Base-by-base conservation (phyloP, 2,888 invertebrate genomes). In the Eretmocerus hayati region DNA sequence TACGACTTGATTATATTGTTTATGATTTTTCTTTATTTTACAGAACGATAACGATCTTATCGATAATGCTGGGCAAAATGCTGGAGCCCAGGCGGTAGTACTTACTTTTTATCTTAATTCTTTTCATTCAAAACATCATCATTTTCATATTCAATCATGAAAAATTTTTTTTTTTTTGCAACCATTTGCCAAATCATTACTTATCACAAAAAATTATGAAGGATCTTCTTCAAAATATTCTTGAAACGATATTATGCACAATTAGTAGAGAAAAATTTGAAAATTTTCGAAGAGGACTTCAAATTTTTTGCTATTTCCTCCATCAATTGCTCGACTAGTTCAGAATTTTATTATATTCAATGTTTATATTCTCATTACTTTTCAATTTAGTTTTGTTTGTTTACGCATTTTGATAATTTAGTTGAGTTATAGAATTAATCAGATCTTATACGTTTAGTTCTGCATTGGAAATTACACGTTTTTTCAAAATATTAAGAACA, bases 61-160 rank as follows among this genome's bases (percentile, higher is more conserved):
- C 67, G 68, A 69, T 71, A 69, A 68, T 64, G 69, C 71, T 62
- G 71, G 71, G 71, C 71, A 71, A 69, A 71, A 65, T 68, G 66
- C 71, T 69, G 67, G 69, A 63, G 71, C 71, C 70, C 71, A 70
- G 67, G 71, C 71, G 71, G 71, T 71, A 71, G 71, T 71, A 71
- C 65, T 69, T 62, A 66, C 62, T 63, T 65, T 67, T 63, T 69
- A 61, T 63, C 67, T 63, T 50, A 52, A 52, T 50, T 46, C 46
- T 48, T 18, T 46, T 47, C 23, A 31, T 50, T 52, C 23, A 47
- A n/a, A 32, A 33, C 31, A 40, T 20, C n/a, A 40, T 18, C 15
- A 19, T 13, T 36, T 45, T 49, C 22, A n/a, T 35, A 46, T 26
- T 16, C 13, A 16, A 32, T 6, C 26, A 23, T 32, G 20, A 23